A percentile compares a stretch with the other conserved stretches of the same genome.
Conservation (phyloP, 2,797 vertebrate species). For the Chrysocyon brachyurus region DNA sequence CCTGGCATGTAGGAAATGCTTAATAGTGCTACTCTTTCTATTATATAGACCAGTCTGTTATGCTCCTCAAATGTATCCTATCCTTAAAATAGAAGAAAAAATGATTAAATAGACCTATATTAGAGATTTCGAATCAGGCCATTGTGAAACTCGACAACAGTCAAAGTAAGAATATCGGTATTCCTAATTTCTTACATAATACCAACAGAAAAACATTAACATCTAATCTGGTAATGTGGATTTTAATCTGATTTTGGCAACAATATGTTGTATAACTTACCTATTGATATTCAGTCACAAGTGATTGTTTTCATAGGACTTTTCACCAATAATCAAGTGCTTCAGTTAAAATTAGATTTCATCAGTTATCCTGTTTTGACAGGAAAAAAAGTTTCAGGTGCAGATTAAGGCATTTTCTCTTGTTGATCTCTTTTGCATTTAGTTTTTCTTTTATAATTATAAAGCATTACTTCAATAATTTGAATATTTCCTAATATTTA, state of each 20-base stretch:
- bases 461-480: constrained; percentile 1
- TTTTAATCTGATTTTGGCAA: constrained; percentile 36
- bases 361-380: neutral
- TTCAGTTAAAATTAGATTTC: constrained; percentile 38
- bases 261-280: neutral
- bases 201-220: neutral
- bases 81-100: constrained; percentile 36
- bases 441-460: constrained; percentile 40
- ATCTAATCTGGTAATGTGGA: neutral
- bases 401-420: neutral
- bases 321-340: neutral
- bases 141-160: neutral
- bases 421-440: constrained; percentile 23
- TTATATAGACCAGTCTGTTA: neutral
- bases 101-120: constrained; percentile 1
- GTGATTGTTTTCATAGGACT: constrained; percentile 35
- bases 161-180: constrained; percentile 32
- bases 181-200: neutral
- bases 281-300: constrained; percentile 10
- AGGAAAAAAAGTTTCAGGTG: constrained; percentile 33
- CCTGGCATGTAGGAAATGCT: neutral
- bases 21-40: neutral
- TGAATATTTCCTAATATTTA: constrained; percentile 16
- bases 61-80: neutral
- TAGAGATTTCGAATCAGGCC: neutral